Evolutionary conservation across 2,888 invertebrate species (phyloP).

Genomic region (Mesodorylaimus sp.): DNA sequence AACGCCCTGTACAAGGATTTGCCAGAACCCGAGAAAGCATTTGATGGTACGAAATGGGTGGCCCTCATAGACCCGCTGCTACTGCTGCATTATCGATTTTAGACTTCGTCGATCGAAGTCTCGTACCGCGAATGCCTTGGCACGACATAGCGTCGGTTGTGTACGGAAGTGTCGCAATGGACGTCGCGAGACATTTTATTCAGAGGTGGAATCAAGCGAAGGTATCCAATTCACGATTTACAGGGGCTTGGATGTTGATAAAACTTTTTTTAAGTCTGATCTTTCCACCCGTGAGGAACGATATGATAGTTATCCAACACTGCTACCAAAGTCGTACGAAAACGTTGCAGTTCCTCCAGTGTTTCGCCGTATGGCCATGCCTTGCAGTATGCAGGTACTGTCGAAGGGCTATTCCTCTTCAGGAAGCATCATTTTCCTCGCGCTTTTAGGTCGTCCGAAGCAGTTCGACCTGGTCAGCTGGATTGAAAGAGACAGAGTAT

Average conservation of each 20-base stretch:
- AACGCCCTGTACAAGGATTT: constrained; percentile 37
- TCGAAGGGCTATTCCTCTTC: no score
- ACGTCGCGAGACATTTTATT: constrained; percentile 39
- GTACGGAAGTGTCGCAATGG: constrained; percentile 36
- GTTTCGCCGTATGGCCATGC: constrained; percentile 1
- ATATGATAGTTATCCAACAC: constrained; percentile 32
- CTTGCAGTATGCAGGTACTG: neutral
- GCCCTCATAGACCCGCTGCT: no score
- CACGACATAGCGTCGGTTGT: constrained; percentile 38
- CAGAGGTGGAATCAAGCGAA: constrained; percentile 37
- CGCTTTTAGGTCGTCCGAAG: constrained; percentile 34
- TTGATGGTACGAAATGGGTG: no score
- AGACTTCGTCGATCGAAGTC: constrained; percentile 38
- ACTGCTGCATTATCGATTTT: no score
- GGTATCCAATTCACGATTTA: constrained; percentile 15
- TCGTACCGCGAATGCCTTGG: constrained; percentile 39
- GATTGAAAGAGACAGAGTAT: constrained; percentile 32
- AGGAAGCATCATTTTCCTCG: neutral
- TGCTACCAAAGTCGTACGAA: constrained; percentile 36
- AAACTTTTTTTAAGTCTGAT: no score
- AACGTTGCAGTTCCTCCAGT: constrained; percentile 17
- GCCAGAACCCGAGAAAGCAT: constrained; percentile 27
- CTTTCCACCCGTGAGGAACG: constrained; percentile 26
- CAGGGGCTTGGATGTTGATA: no score
- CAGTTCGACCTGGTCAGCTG: constrained; percentile 35